Percentiles rank a stretch among this genome's conserved stretches.
phyloP scores from a whole-genome alignment of 2,113 vertebrate species.

The Chelonoidis abingdonii region DNA sequence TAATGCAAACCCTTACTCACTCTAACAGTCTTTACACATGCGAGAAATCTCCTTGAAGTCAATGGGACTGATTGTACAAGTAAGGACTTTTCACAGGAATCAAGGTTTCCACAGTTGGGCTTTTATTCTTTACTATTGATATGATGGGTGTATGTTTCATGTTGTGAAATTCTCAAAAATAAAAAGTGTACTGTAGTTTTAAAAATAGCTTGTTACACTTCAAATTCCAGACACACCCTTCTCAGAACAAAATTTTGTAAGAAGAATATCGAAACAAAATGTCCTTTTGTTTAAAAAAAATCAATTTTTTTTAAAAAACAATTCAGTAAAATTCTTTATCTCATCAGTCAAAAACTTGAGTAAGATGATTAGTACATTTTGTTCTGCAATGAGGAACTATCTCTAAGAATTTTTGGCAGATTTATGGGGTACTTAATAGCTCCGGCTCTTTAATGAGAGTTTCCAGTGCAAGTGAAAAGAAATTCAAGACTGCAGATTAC shows the following conservation, averaged over 20 bases:
- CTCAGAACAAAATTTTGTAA: neutral
- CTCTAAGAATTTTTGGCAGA: neutral
- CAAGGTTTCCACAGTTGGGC: neutral
- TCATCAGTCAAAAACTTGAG: neutral
- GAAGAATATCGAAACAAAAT: neutral
- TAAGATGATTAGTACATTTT: neutral
- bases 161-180: neutral
- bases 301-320: neutral
- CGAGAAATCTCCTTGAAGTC: neutral
- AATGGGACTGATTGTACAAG: neutral
- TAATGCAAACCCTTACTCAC: neutral
- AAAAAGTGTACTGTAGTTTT: neutral
- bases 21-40: neutral
- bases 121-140: neutral
- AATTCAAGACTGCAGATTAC: neutral
- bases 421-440: neutral
- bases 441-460: neutral
- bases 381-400: neutral
- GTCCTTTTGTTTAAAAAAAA: neutral
- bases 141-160: neutral
- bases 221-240: neutral
- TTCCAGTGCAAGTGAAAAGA: constrained; percentile 22
- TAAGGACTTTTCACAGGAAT: neutral
- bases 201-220: neutral
- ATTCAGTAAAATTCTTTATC: neutral